Evolutionary conservation across 2,888 invertebrate species (phyloP), one percentile per base, ranked within the genome.

Genomic region (Thera obeliscata): DNA sequence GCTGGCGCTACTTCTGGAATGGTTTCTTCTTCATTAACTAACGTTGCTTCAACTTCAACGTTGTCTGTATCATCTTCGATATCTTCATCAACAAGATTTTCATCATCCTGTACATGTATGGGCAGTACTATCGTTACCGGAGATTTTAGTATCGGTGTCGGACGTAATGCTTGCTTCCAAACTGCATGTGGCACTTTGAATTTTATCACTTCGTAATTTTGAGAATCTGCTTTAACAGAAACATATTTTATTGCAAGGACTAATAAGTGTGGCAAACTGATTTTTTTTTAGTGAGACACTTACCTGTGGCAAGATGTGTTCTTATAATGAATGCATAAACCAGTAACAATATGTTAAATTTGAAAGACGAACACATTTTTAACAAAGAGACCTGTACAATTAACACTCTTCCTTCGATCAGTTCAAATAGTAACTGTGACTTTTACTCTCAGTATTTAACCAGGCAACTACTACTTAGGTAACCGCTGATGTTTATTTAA

Each of bases 371-470:
- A 33, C 59, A 69, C 86, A 84, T 85, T 75, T 52, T 74, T 69
- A 71, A 56, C 65, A 64, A 68, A 46, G 9, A 9, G 11, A 57
- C 33, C 41, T 12, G 48, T 56, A 67, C 72, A 67, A 73, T 73
- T 74, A 74, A 78, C 77, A 76, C 76, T 76, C n/a, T 11, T 75
- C 76, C 87, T 77, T 87, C 83, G 80, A 78, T 84, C 79, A 85
- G 83, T 81, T 84, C 79, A 82, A 85, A 86, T 88, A 87, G 90
- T 87, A 82, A 77, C 79, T 83, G 81, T 79, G 80, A 75, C 80
- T 81, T 83, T 83, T 81, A 82, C 84, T 80, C 76, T 81, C 85
- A 83, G 87, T 91, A 91, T 93, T 90, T 93, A 92, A 90, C 85
- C 76, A 81, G 78, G 79, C 81, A 80, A 36, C 64, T 61, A 61